phyloP scores from a whole-genome alignment of 2,888 invertebrate species.

The Orchestes rusci region DNA sequence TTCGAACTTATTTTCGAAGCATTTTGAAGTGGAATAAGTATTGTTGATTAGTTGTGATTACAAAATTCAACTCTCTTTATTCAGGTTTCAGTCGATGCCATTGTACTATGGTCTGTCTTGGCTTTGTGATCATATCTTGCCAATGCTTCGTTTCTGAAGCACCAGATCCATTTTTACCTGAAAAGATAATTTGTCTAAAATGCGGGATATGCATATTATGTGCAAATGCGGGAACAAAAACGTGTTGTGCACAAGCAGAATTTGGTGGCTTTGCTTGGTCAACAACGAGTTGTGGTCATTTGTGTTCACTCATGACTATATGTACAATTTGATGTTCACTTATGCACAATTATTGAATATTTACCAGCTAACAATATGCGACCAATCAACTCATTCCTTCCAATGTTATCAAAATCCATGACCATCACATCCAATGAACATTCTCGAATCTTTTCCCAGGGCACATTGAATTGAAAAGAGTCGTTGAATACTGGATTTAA shows the following conservation, averaged over 20 bases:
- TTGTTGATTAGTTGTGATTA: conserved; percentile 4
- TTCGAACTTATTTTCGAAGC: too few relatives aligned
- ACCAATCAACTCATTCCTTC: conserved; percentile 86
- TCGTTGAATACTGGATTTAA: conserved; percentile 95
- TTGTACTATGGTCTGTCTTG: conserved; percentile 89
- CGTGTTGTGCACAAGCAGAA: too few relatives aligned
- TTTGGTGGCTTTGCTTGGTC: too few relatives aligned
- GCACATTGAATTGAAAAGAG: conserved; percentile 91
- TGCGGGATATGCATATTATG: too few relatives aligned
- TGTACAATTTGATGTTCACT: not conserved
- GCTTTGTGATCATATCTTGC: conserved; percentile 98
- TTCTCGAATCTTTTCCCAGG: conserved; percentile 94
- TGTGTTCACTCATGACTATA: not conserved
- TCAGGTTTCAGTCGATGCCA: conserved; percentile 96
- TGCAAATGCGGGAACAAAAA: too few relatives aligned
- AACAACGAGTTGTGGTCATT: too few relatives aligned
- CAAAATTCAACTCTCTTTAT: conserved; percentile 48
- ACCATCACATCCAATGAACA: conserved; percentile 91
- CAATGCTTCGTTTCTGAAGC: conserved; percentile 95
- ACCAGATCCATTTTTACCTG: conserved; percentile 89
- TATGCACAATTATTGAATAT: conserved; percentile 22
- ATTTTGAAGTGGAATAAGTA: conserved; percentile 15
- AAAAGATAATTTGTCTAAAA: too few relatives aligned
- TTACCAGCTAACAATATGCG: conserved; percentile 87
- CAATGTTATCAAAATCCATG: conserved; percentile 97